Evolutionary conservation across 1,140 invertebrate species (phyloP).

Genomic region (Druon quercuslanigerum): DNA sequence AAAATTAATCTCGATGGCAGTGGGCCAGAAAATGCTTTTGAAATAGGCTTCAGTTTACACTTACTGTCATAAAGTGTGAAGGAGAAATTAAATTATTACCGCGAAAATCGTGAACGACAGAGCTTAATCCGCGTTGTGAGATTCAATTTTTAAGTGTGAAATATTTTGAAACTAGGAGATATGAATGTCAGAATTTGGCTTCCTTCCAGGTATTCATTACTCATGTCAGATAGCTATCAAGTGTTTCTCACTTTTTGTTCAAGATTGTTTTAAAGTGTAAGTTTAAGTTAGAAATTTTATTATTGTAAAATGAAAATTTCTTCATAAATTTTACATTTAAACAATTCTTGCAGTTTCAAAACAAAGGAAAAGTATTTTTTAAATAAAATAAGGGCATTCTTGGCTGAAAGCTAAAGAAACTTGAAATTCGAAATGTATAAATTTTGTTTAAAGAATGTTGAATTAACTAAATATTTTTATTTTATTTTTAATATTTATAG

Average conservation of each 20-base stretch:
- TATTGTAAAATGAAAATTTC: not conserved
- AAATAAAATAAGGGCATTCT: not conserved
- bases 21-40: not conserved
- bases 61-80: not conserved
- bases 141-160: not conserved
- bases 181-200: constrained; percentile 8
- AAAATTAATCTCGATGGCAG: no score
- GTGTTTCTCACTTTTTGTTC: constrained; percentile 22
- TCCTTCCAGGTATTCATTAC: constrained; percentile 21
- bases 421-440: no score
- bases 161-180: constrained; percentile 6
- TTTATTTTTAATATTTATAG: no score
- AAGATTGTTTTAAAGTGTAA: not conserved
- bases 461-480: no score
- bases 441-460: not conserved
- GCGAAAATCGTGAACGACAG: not conserved
- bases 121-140: not conserved
- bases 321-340: not conserved
- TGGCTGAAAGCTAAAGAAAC: no score
- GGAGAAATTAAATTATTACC: not conserved
- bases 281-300: not conserved
- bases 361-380: not conserved
- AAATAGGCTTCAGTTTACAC: not conserved
- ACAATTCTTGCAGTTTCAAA: not conserved
- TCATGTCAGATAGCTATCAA: constrained; percentile 27